These are phyloP conservation scores for Lobophora halterata DNA, from an alignment of 2,888 invertebrate species.

Conservation along the genomic window DNA sequence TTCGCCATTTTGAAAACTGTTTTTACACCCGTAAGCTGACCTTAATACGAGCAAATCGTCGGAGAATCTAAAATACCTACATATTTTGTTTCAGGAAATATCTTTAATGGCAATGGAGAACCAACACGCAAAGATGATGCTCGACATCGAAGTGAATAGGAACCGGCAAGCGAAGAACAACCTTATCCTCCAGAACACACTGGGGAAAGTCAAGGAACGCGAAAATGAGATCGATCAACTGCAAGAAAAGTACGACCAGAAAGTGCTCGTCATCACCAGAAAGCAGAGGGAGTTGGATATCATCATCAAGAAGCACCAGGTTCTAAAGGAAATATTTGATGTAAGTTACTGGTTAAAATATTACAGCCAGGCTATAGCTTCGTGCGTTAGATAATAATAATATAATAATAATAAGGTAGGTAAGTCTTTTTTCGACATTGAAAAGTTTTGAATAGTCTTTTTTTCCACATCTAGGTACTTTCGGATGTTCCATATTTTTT, in stretches of 20 bases:
- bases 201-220: constrained; percentile 48
- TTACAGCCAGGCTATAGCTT: too few species aligned
- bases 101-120: constrained; percentile 78
- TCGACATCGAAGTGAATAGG: constrained; percentile 80
- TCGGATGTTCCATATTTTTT: too few species aligned
- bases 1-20: too few species aligned
- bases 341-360: constrained; percentile 48
- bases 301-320: constrained; percentile 53
- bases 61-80: too few species aligned
- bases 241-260: constrained; percentile 58
- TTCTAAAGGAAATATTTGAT: constrained; percentile 65
- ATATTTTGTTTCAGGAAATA: constrained; percentile 66
- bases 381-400: too few species aligned
- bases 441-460: too few species aligned
- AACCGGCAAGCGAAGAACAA: constrained; percentile 62
- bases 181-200: constrained; percentile 50
- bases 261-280: constrained; percentile 47
- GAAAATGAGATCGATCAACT: constrained; percentile 58
- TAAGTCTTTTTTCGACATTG: too few species aligned
- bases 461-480: too few species aligned
- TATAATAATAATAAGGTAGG: too few species aligned
- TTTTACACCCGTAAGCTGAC: too few species aligned
- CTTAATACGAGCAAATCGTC: too few species aligned
- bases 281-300: constrained; percentile 69
- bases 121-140: constrained; percentile 76